Evolutionary conservation across 2,888 invertebrate genomes (phyloP), one percentile per base, ranked within the genome.

Genomic region (Cheilosia pagana): DNA sequence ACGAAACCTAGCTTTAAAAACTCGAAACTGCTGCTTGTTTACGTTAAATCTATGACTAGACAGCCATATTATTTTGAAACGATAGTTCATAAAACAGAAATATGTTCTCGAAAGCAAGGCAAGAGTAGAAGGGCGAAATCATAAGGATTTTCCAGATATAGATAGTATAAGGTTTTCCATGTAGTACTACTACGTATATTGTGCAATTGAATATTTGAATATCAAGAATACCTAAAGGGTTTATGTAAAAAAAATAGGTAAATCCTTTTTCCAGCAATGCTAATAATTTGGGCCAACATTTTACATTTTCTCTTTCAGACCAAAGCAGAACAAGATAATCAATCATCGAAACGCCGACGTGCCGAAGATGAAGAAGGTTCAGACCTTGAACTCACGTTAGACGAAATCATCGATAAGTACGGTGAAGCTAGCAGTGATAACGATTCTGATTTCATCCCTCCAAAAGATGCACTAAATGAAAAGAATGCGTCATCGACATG

Each of bases 381-480:
- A 5, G 88, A 88, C 25, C 83, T 86, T 0, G 88, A 89, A 19
- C 55, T 91, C 21, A 88, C 90, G 7, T 78, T 89, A 14, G 87
- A 88, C 31, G 87, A 91, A 87, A 81, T 90, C 86, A 83, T 91
- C 25, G 83, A 89, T 28, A 91, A 90, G 75, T 91, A 89, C 71
- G 89, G 87, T 45, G 87, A 88, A 59, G 88, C 87, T 48, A 87
- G 88, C 59, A 90, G 90, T 8, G 90, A 91, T 63, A 85, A 81
- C n/a, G 87, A 87, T 53, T 88, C 90, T 0, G 91, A 91, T 57
- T 91, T 89, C 82, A 83, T 90, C 68, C 90, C 90, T n/a, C 71
- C 67, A 16, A 43, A 14, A 21, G 68, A 59, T 39, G 52, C 23
- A 10, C 19, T 59, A n/a, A 71, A 65, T 23, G 67, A 70, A 57